Conservation (phyloP, 2,797 vertebrate species). For the Phylloscopus collybita region DNA sequence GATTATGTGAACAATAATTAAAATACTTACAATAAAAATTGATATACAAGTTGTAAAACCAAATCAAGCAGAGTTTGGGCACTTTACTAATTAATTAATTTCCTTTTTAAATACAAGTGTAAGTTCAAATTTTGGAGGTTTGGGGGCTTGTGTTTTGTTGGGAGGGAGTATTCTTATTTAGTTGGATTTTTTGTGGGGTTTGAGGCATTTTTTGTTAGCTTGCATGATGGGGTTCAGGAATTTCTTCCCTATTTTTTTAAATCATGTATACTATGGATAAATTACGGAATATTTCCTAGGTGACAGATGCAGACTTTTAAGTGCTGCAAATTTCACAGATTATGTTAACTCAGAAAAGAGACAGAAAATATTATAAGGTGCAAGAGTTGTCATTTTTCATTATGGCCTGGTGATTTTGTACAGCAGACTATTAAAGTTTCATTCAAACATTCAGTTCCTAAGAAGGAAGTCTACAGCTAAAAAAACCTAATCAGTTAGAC, state of each 20-base stretch:
- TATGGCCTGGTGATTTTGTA: not conserved
- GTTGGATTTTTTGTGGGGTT: fast-evolving
- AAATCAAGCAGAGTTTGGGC: not conserved
- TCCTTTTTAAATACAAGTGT: not conserved
- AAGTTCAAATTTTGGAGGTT: not conserved
- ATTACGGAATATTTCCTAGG: not conserved
- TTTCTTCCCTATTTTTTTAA: not conserved
- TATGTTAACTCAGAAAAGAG: not conserved
- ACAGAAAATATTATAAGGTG: not conserved
- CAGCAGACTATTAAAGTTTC: not conserved
- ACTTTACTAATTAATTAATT: not conserved
- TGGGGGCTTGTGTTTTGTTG: not conserved
- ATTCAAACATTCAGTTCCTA: not conserved
- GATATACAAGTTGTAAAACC: not conserved
- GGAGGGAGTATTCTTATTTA: too few species aligned
- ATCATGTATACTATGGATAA: not conserved
- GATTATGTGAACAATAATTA: not conserved
- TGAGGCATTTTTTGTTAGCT: not conserved
- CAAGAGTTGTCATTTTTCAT: not conserved
- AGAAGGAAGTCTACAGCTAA: not conserved
- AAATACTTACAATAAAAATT: not conserved
- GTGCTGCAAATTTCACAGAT: not conserved
- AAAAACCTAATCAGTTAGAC: not conserved
- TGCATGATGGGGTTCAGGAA: fast-evolving
- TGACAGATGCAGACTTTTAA: not conserved